Percentiles rank a stretch among this genome's conserved stretches.
phyloP scores from a whole-genome alignment of 2,797 vertebrate genomes.

The Tympanoctomys barrerae region DNA sequence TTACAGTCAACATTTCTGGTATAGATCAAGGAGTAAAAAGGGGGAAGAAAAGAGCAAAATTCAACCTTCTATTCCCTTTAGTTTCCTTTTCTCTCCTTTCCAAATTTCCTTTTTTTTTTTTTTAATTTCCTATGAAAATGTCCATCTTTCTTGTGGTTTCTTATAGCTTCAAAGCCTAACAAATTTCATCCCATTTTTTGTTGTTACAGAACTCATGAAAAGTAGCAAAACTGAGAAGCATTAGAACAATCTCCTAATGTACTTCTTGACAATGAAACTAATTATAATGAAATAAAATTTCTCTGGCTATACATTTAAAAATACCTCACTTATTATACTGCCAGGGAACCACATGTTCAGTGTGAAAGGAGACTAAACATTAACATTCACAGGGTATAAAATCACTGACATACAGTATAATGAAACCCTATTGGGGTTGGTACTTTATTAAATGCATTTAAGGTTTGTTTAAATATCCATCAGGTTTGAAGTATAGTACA shows the following conservation, averaged over 20 bases:
- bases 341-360: conserved; percentile 51
- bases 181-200: conserved; percentile 53
- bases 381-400: conserved; percentile 75
- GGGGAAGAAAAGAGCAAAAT: conserved; percentile 31
- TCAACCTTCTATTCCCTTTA: conserved; percentile 42
- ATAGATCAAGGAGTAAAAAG: conserved; percentile 52
- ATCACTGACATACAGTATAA: conserved; percentile 75
- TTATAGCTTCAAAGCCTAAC: background rate
- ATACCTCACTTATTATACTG: conserved; percentile 53
- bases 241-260: conserved; percentile 61
- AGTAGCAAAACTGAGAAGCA: conserved; percentile 54
- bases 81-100: conserved; percentile 8
- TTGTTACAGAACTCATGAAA: conserved; percentile 59
- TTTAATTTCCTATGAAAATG: conserved; percentile 42
- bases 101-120: background rate
- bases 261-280: conserved; percentile 61
- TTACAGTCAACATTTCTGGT: conserved; percentile 28
- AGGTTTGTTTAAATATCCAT: conserved; percentile 60
- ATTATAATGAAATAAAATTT: conserved; percentile 59
- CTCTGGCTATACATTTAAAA: conserved; percentile 67
- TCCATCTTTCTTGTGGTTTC: conserved; percentile 37
- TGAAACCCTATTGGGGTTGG: conserved; percentile 64
- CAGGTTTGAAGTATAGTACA: conserved; percentile 72
- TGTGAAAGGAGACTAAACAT: conserved; percentile 73
- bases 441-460: conserved; percentile 71